Conservation (phyloP, 2,113 vertebrate genomes). For the Herpailurus yagouaroundi region DNA sequence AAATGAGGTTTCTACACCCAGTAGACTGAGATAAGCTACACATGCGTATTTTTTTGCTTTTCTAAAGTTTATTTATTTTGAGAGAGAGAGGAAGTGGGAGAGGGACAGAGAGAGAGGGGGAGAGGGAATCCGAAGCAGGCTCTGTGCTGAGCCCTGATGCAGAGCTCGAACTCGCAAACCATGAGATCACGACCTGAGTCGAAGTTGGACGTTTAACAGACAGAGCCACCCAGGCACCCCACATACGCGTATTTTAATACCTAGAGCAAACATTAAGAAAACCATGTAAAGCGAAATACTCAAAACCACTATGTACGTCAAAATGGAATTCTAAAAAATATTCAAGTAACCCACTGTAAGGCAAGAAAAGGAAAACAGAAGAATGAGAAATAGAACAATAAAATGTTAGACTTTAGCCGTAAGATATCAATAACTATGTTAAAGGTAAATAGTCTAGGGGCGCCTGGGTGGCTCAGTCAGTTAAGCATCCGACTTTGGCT, state of each 20-base stretch:
- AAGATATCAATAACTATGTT: conserved; percentile 38
- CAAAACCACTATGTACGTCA: conserved; percentile 39
- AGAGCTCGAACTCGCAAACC: not conserved
- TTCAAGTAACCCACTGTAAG: conserved; percentile 1
- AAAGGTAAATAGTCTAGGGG: not conserved
- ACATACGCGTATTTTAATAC: not conserved
- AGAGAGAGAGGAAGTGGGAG: not conserved
- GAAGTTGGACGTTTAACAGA: not conserved
- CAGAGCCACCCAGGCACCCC: not conserved
- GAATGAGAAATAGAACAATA: not conserved
- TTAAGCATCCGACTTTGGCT: too few species aligned
- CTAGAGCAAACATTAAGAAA: conserved; percentile 45
- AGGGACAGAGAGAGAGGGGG: not conserved
- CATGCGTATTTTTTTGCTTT: not conserved
- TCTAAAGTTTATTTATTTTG: not conserved
- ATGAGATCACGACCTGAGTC: not conserved
- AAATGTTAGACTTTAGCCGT: not conserved
- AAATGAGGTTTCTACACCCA: conserved; percentile 17
- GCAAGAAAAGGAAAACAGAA: conserved; percentile 16
- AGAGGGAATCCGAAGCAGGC: not conserved
- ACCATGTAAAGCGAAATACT: conserved; percentile 4
- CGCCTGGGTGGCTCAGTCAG: too few species aligned
- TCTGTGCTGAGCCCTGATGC: not conserved
- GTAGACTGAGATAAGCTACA: not conserved
- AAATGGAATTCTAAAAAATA: conserved; percentile 37